Percentiles rank a stretch among this genome's conserved stretches.
Conservation (phyloP, 2,888 invertebrate genomes). For the Rutpela maculata region DNA sequence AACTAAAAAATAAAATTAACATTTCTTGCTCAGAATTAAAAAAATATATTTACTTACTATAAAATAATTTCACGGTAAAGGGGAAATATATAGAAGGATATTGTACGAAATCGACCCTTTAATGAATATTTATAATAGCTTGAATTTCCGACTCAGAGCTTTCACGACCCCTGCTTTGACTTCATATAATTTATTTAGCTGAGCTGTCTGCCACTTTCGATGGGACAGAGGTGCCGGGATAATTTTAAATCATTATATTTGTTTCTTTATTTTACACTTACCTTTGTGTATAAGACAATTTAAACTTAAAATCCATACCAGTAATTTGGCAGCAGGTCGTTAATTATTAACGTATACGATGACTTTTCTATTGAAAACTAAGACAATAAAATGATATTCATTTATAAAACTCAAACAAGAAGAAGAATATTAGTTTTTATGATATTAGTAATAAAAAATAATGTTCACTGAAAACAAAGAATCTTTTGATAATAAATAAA, state of each 20-base stretch:
- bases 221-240: conserved; percentile 8
- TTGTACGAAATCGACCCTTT: conserved; percentile 43
- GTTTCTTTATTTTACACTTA: conserved; percentile 20
- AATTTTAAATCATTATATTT: conserved; percentile 31
- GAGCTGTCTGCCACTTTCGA: conserved; percentile 37
- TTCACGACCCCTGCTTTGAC: conserved; percentile 34
- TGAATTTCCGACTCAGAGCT: conserved; percentile 34
- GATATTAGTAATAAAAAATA: too few relatives aligned
- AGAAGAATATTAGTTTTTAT: too few relatives aligned
- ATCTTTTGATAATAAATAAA: too few relatives aligned
- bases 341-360: too few relatives aligned
- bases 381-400: too few relatives aligned
- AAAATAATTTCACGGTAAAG: conserved; percentile 5
- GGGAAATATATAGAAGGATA: conserved; percentile 19
- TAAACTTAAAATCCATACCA: neutral
- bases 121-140: conserved; percentile 41
- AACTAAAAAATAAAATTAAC: conserved; percentile 32
- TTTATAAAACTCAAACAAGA: too few relatives aligned
- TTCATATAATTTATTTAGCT: conserved; percentile 45
- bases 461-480: too few relatives aligned
- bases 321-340: neutral
- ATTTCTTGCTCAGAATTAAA: conserved; percentile 29
- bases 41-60: conserved; percentile 38
- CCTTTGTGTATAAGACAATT: neutral
- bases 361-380: too few relatives aligned